Base-by-base conservation (phyloP, 2,113 vertebrate species). In the Ailurus styani region DNA sequence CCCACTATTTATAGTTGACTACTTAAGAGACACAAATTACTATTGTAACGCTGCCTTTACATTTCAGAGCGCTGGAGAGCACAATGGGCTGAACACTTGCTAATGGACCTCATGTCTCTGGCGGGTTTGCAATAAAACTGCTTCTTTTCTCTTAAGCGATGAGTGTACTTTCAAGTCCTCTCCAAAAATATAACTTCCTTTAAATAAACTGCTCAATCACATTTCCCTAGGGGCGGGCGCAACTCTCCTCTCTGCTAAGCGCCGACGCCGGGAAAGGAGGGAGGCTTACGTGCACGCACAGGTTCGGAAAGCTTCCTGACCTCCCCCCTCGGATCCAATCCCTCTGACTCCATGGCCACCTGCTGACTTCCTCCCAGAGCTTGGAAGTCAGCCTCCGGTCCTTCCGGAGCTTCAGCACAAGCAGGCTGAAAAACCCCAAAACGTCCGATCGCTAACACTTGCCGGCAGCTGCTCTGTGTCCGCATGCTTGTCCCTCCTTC, bases 1-100 rank as follows among this genome's bases (percentile, higher is more conserved):
- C 31, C 42, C 81, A 29, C 90, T 97, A 87, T 97, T 97, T 95
- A 97, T 77, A 97, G 73, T 1, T 34, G 25, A 93, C 79, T 5
- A 0, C 78, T 97, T 95, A 23, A 86, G 84, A 68, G 92, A 60
- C 54, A 82, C 88, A 79, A 82, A 55, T 81, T 75, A 18, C 34
- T 60, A 54, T 4, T 85, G 55, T 92, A 60, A n/a, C 3, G 0
- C 0, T 0, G 79, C 57, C 52, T 42, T 77, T 0, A 1, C 5
- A 34, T 34, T 68, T 42, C 87, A 0, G 92, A 60, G 70, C 50
- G 0, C 2, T 0, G 0, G 23, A 21, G 79, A 66, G 40, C 57
- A 50, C 68, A 84, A 8, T 47, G 45, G 60, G 85, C 95, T 75
- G 91, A 77, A 85, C 18, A 0, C 0, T 4, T 14, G 78, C 0